A percentile compares a stretch with the other conserved stretches of the same genome.
Conservation (phyloP, 2,113 vertebrate genomes). For the Trematocara nigrifrons region DNA sequence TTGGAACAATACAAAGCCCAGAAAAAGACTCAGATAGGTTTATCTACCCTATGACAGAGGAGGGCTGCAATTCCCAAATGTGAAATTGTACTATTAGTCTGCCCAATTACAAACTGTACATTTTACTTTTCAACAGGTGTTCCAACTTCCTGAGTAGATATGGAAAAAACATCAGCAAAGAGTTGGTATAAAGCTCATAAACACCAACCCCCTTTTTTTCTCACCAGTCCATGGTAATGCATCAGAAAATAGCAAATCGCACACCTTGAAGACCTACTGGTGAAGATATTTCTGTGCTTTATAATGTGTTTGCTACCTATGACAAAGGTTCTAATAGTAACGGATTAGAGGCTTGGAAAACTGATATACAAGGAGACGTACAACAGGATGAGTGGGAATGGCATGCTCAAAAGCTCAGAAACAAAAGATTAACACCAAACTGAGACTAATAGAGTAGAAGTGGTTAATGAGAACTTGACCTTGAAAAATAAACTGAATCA, state of each 20-base stretch:
- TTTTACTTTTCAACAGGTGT: neutral
- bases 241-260: neutral
- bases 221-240: neutral
- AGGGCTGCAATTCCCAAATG: rapidly evolving
- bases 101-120: neutral
- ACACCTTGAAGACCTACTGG: neutral
- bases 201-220: neutral
- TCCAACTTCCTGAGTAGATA: neutral
- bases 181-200: neutral
- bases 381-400: neutral
- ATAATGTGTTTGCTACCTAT: neutral
- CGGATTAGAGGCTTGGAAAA: rapidly evolving
- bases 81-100: neutral
- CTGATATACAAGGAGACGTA: neutral
- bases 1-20: neutral
- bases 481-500: neutral
- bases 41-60: neutral
- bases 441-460: neutral
- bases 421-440: neutral
- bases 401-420: neutral
- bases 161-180: neutral
- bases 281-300: neutral
- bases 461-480: neutral
- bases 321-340: neutral
- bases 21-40: neutral